These are phyloP conservation scores for Stramonita haemastoma DNA, from an alignment of 2,888 invertebrate genomes.

Conservation along the genomic window DNA sequence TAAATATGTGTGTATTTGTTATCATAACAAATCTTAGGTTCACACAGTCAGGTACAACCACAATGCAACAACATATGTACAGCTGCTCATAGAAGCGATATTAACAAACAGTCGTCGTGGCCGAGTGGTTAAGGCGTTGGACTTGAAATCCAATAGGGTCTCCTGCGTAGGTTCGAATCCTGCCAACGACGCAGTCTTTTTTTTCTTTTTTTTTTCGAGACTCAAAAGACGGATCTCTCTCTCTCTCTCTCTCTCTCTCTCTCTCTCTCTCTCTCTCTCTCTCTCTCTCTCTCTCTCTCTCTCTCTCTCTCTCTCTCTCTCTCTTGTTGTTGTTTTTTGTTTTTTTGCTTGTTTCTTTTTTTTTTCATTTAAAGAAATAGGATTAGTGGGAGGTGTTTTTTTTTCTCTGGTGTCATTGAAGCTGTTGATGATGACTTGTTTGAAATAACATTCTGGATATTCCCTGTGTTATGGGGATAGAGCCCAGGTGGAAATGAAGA, in stretches of 20 bases:
- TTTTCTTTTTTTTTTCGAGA: not conserved
- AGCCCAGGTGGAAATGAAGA: not conserved
- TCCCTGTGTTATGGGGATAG: not conserved
- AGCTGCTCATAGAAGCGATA: too few species aligned
- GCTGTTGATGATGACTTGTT: too few species aligned
- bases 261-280: constrained; percentile 1
- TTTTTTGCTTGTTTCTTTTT: not conserved
- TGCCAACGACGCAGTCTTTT: constrained; percentile 50
- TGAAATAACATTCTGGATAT: not conserved
- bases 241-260: constrained; percentile 23
- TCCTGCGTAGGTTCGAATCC: constrained; percentile 62
- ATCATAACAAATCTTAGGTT: too few species aligned
- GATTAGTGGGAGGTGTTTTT: not conserved
- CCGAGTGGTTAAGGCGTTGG: constrained; percentile 63
- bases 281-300: constrained; percentile 20
- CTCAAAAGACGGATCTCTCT: not conserved
- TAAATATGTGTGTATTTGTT: not conserved
- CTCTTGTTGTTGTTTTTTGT: not conserved
- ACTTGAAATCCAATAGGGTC: constrained; percentile 61
- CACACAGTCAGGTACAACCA: too few species aligned
- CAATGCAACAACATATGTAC: too few species aligned
- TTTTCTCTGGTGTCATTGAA: too few species aligned
- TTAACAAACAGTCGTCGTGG: constrained; percentile 49
- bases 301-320: constrained; percentile 2
- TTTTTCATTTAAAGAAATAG: not conserved